These are phyloP conservation scores for Pygoscelis antarcticus DNA, from an alignment of 2,113 vertebrate genomes.

Conservation along the genomic window DNA sequence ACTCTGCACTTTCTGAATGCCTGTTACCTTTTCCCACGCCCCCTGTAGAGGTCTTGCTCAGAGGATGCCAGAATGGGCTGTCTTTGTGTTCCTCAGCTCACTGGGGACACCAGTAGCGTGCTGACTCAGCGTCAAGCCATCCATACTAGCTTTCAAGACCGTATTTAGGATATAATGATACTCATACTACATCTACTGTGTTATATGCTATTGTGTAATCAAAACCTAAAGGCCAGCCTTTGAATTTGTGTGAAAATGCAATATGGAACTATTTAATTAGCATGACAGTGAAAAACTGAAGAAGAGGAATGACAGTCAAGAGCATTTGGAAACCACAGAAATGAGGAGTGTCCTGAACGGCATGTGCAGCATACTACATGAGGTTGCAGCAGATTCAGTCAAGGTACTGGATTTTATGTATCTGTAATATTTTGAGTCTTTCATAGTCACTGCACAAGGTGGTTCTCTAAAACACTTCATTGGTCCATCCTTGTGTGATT, in stretches of 20 bases:
- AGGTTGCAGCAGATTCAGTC: not conserved
- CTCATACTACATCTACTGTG: not conserved
- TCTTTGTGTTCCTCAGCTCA: not conserved
- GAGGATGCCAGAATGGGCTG: not conserved
- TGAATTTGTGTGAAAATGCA: not conserved
- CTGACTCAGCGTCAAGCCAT: not conserved
- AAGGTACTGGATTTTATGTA: conserved; percentile 48
- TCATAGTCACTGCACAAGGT: not conserved
- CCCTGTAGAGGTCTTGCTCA: not conserved
- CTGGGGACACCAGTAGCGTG: not conserved
- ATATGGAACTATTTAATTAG: not conserved
- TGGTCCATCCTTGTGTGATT: not conserved
- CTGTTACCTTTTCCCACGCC: not conserved
- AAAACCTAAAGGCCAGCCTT: not conserved
- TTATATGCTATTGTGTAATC: not conserved
- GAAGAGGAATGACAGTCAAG: not conserved
- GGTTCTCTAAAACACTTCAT: not conserved
- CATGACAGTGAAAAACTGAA: not conserved
- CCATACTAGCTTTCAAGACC: not conserved
- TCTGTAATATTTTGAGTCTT: not conserved
- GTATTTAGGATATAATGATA: not conserved
- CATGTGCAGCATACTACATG: not conserved
- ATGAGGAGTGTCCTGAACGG: not conserved
- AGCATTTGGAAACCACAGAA: not conserved
- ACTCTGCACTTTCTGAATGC: not conserved